Percentiles rank a stretch among this genome's conserved stretches.
These are phyloP conservation scores for Oxyruncus cristatus DNA, from an alignment of 2,113 vertebrate genomes.

Conservation along the genomic window DNA sequence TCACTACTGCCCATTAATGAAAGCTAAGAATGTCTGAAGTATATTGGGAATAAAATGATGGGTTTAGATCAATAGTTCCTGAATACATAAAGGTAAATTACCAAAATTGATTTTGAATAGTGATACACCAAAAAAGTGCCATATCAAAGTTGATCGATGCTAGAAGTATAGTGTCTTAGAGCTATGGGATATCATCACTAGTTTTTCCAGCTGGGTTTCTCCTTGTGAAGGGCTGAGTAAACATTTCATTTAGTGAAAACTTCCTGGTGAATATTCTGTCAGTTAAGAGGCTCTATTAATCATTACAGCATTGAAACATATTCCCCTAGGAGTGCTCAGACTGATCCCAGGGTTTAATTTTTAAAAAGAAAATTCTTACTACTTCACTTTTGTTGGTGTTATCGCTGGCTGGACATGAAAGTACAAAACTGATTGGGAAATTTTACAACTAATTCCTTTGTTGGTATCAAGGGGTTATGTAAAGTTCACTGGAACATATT, in stretches of 20 bases:
- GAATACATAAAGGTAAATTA: neutral
- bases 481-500: slow-evolving; percentile 83
- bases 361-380: slow-evolving; percentile 78
- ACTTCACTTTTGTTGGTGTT: slow-evolving; percentile 85
- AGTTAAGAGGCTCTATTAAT: slow-evolving; percentile 84
- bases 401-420: slow-evolving; percentile 88
- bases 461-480: slow-evolving; percentile 83
- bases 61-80: neutral
- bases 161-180: slow-evolving; percentile 58
- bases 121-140: slow-evolving; percentile 35
- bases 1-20: neutral
- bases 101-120: neutral
- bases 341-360: slow-evolving; percentile 78
- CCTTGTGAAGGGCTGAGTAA: slow-evolving; percentile 69
- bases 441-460: slow-evolving; percentile 83
- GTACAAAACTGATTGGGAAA: slow-evolving; percentile 75
- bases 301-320: slow-evolving; percentile 74
- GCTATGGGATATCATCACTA: slow-evolving; percentile 64
- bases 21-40: neutral
- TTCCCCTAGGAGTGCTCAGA: slow-evolving; percentile 76
- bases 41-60: neutral
- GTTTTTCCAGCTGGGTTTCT: slow-evolving; percentile 76
- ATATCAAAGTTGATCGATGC: slow-evolving; percentile 65
- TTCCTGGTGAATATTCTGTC: slow-evolving; percentile 87
- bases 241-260: slow-evolving; percentile 91